Base-by-base conservation (phyloP, 2,888 invertebrate genomes). In the Meganola albula region DNA sequence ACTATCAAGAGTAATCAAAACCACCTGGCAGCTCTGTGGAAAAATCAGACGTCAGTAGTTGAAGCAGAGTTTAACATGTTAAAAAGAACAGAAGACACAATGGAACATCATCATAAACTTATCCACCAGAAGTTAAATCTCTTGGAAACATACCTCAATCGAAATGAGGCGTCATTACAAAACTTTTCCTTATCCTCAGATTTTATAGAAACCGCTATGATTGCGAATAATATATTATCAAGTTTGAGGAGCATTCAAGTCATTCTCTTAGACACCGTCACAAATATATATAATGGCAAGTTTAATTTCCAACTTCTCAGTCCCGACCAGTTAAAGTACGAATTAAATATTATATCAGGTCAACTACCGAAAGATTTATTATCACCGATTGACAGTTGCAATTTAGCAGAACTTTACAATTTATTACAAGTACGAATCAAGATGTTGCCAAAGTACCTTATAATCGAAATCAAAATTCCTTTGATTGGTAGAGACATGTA, bases 1-100 rank as follows among this genome's bases (percentile, higher is more conserved):
- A 18, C 20, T 20, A 5, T 27, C 1, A 10, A 22, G 12, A 4
- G 12, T 4, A 28, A 28, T 12, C n/a, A 20, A 12, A 5, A 5
- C 2, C 21, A 28, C 8, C 3, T 28, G 1, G 5, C 12, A 1
- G 0, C 8, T 1, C 12, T 27, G 2, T 21, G 18, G 8, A 27
- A 10, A 12, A 27, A 18, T 27, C 50, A 48, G 27, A 50, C 50
- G 8, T 44, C 50, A 1, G 14, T 51, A 1, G 33, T 47, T 6
- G 45, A 50, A 22, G 24, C 47, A 1, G 46, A 51, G 12, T 44
- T 37, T 24, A 51, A 46, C 22, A n/a, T 48, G 3, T 7, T 46
- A 1, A 41, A 38, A 30, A 18, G 42, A 10, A 40, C 27, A 1
- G 39, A 48, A 24, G 12, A 31, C 3, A 26, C 11, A 0, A 41